These are phyloP conservation scores for Liodrosophila aerea DNA, from an alignment of 2,888 invertebrate species.

Conservation along the genomic window DNA sequence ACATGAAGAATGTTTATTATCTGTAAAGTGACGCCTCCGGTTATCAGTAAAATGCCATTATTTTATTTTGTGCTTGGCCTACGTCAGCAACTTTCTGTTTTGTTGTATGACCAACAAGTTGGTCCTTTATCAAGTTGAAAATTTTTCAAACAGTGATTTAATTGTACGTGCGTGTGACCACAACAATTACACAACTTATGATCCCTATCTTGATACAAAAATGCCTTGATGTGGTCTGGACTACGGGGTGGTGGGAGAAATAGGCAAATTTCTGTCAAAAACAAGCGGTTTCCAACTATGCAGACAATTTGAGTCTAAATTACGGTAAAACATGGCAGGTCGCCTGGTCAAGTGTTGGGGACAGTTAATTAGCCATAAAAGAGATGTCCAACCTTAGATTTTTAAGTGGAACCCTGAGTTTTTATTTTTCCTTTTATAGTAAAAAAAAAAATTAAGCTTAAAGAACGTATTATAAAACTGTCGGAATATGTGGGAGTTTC, in stretches of 20 bases:
- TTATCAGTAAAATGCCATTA: slow-evolving; percentile 50
- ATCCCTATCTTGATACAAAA: slow-evolving; percentile 57
- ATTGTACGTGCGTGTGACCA: slow-evolving; percentile 42
- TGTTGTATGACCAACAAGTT: slow-evolving; percentile 33
- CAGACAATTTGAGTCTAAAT: slow-evolving; percentile 51
- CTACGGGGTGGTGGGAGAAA: no score
- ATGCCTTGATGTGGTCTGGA: slow-evolving; percentile 10
- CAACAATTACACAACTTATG: slow-evolving; percentile 60
- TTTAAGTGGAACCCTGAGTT: no score
- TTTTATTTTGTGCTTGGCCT: slow-evolving; percentile 41
- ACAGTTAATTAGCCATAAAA: slow-evolving; percentile 62
- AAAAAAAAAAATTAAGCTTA: slow-evolving; percentile 34
- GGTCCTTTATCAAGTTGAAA: slow-evolving; percentile 19
- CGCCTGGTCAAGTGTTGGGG: slow-evolving; percentile 20
- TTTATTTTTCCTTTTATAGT: no score
- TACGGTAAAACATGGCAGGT: slow-evolving; percentile 44
- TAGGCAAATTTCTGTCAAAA: slow-evolving; percentile 21
- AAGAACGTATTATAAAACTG: slow-evolving; percentile 26
- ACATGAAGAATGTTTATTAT: slow-evolving; percentile 51
- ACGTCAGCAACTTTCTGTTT: slow-evolving; percentile 22
- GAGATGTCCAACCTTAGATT: neutral
- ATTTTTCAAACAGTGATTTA: slow-evolving; percentile 22
- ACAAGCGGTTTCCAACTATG: slow-evolving; percentile 44
- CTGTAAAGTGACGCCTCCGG: slow-evolving; percentile 40
- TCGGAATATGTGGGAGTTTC: slow-evolving; percentile 7